Evolutionary conservation across 2,888 invertebrate species (phyloP).

Genomic region (Gryllus longicercus): DNA sequence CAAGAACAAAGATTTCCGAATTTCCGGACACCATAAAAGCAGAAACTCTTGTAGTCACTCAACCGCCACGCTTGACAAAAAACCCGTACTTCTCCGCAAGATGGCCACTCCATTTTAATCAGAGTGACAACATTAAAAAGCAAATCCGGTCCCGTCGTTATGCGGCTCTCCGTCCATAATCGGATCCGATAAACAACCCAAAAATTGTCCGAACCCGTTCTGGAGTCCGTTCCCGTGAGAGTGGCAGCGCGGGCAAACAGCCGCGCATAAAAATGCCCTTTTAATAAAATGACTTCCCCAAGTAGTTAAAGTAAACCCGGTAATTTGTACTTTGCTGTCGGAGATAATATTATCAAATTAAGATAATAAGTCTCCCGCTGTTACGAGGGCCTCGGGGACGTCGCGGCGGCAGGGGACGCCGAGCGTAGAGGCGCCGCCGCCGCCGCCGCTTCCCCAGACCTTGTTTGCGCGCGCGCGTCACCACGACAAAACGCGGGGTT

Average conservation of each 20-base stretch:
- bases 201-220: neutral
- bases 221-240: neutral
- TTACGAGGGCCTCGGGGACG: neutral
- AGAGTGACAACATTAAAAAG: neutral
- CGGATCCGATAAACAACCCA: neutral
- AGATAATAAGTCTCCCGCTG: neutral
- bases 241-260: neutral
- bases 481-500: neutral
- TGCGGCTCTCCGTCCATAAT: neutral
- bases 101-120: neutral
- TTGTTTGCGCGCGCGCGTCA: constrained; percentile 17
- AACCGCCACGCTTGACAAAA: no score
- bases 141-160: no score
- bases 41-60: no score
- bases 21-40: no score
- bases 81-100: neutral
- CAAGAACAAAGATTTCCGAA: no score
- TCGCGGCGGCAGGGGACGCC: neutral
- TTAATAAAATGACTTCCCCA: neutral
- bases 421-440: neutral
- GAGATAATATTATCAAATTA: constrained; percentile 1
- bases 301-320: neutral
- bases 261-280: neutral
- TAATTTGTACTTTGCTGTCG: neutral
- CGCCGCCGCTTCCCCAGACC: neutral